Conservation (phyloP, 2,113 vertebrate genomes). For the Gracilinanus agilis region DNA sequence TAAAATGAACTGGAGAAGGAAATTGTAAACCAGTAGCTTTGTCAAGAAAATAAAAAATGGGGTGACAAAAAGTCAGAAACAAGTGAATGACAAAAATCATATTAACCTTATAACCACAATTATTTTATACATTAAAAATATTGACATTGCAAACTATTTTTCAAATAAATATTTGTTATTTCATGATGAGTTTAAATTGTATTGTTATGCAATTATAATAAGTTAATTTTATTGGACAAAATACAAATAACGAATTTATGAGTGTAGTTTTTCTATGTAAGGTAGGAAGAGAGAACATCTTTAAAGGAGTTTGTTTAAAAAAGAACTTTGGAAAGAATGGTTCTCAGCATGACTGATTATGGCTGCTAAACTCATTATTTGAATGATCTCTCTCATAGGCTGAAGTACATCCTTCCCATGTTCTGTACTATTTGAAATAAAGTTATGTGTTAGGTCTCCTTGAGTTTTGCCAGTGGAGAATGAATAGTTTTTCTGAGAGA, state of each 20-base stretch:
- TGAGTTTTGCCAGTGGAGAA: constrained; percentile 45
- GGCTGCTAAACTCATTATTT: not conserved
- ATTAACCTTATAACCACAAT: too few relatives aligned
- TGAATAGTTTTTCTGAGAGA: constrained; percentile 54
- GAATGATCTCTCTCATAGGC: not conserved
- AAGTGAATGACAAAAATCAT: too few relatives aligned
- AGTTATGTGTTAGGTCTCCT: not conserved
- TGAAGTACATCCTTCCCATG: not conserved
- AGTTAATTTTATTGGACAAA: not conserved
- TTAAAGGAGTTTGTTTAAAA: not conserved
- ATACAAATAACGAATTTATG: not conserved
- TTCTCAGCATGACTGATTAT: not conserved
- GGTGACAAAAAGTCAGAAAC: too few relatives aligned
- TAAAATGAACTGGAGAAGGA: too few relatives aligned
- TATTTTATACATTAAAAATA: not conserved
- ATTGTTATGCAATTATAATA: not conserved
- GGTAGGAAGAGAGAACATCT: not conserved
- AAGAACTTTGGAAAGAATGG: not conserved
- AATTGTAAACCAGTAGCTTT: too few relatives aligned
- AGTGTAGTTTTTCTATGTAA: not conserved
- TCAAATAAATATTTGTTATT: not conserved
- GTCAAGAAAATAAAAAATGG: too few relatives aligned
- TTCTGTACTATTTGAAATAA: not conserved
- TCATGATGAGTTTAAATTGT: not conserved
- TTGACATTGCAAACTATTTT: not conserved